Evolutionary conservation across 35 echinoderm and acorn worm genomes (phyloP).

Genomic region (Apostichopus californicus): DNA sequence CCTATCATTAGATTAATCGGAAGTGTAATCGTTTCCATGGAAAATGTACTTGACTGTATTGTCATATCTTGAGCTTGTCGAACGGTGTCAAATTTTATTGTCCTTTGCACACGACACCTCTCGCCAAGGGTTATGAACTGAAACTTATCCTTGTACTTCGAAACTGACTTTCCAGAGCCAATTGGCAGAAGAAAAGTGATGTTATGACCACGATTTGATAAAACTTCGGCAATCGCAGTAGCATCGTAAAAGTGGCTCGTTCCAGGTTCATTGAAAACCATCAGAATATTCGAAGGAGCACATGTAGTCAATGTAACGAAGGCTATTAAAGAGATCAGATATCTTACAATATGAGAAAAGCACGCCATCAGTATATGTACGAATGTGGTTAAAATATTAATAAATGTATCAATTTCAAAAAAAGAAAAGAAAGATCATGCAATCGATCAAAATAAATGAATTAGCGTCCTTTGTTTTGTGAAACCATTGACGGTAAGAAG

Average conservation of each 20-base stretch:
- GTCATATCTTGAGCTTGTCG: slow-evolving; percentile 8
- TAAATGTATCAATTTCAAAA: no score
- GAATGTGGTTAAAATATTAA: no score
- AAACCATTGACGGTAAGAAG: no score
- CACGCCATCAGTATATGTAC: no score
- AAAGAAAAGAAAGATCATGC: no score
- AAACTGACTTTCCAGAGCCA: neutral
- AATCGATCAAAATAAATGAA: no score
- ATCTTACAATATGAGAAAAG: no score
- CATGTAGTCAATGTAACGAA: neutral
- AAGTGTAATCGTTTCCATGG: slow-evolving; percentile 13
- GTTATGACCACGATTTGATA: slow-evolving; percentile 12
- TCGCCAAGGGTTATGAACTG: neutral
- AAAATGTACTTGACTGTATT: neutral
- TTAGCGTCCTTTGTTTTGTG: no score
- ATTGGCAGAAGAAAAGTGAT: slow-evolving; percentile 39
- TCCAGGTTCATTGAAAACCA: slow-evolving; percentile 42
- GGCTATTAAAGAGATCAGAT: neutral
- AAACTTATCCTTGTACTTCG: slow-evolving; percentile 1
- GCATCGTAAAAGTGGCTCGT: slow-evolving; percentile 51
- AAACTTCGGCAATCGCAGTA: neutral
- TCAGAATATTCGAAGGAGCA: slow-evolving; percentile 12
- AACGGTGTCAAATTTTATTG: neutral
- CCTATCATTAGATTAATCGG: neutral
- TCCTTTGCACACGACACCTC: neutral